Conservation (phyloP, 2,113 vertebrate genomes). For the Lepidothrix coronata region DNA sequence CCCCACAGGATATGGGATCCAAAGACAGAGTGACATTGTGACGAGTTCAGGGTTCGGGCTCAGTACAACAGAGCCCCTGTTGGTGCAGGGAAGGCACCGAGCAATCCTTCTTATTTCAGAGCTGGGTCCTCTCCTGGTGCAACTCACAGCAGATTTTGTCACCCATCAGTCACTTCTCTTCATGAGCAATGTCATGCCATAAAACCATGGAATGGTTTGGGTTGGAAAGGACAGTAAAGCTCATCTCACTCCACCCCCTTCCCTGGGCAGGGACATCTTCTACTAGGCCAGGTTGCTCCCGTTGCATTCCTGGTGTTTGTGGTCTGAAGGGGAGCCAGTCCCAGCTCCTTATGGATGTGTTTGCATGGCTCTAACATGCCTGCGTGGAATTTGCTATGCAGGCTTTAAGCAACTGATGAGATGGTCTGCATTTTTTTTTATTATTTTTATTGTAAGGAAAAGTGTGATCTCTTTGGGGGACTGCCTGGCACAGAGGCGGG, state of each 20-base stretch:
- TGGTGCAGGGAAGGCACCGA: background rate
- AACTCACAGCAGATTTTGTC: background rate
- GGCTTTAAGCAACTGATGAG: background rate
- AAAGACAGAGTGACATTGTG: conserved; percentile 59
- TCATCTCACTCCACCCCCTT: background rate
- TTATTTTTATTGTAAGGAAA: background rate
- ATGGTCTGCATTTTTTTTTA: background rate
- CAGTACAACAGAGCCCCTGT: conserved; percentile 12
- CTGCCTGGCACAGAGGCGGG: background rate
- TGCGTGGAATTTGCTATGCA: background rate
- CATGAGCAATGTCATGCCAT: background rate
- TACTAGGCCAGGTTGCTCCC: background rate
- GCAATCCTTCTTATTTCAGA: background rate
- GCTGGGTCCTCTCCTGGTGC: background rate
- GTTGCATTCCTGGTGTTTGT: background rate
- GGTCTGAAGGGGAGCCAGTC: background rate
- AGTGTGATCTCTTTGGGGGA: background rate
- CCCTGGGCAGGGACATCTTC: background rate
- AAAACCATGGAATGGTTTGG: background rate
- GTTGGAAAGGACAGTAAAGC: background rate
- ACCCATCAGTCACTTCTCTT: background rate
- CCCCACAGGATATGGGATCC: conserved; percentile 8
- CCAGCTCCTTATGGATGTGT: background rate
- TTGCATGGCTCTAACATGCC: background rate
- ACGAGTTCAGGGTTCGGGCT: conserved; percentile 37